Evolutionary conservation across 1,140 invertebrate species (phyloP), one percentile per base, ranked within the genome.

Genomic region (Matsumurasca onukii): DNA sequence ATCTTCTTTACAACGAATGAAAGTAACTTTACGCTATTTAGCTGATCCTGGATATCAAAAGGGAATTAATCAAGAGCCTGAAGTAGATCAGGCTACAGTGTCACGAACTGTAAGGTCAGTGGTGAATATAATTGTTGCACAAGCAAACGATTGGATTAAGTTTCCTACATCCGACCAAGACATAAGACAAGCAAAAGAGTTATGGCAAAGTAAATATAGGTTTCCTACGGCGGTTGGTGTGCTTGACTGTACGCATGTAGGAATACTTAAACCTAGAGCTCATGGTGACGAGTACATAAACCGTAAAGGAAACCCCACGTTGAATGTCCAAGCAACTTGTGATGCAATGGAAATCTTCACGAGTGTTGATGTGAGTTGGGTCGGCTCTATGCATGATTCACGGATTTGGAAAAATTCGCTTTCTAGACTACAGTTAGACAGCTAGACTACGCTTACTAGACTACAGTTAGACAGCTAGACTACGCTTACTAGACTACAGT

Each of bases 321-420:
- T 66, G 13, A 52, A 66, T 52, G 48, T 66, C n/a, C 64, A 66
- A 66, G 64, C 45, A 1, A 66, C 64, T 3, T 66, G 64, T 29
- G 25, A 52, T 51, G 45, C 27, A 15, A 12, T 22, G 29, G 39
- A 66, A 66, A 66, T 30, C n/a, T 66, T 66, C 29, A 51, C 45
- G 12, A 66, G 64, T 45, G 27, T 30, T 17, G 17, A 31, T 22
- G 27, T 20, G 3, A 31, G 20, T 2, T 51, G 48, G 49, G 45
- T 49, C 3, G 49, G 45, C 20, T 30, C 3, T 12, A 31, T 52
- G 3, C 64, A 65, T 48, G 39, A 65, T 24, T 2, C 45, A 31
- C 25, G 64, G 22, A 66, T 66, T 2, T 66, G 64, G 48, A 66
- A 20, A 49, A 52, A 31, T 2, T 52, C 3, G 1, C 3, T 66